Percentiles rank a stretch among this genome's conserved stretches.
Conservation (phyloP, 2,888 invertebrate species). For the Ophioninae sp. region DNA sequence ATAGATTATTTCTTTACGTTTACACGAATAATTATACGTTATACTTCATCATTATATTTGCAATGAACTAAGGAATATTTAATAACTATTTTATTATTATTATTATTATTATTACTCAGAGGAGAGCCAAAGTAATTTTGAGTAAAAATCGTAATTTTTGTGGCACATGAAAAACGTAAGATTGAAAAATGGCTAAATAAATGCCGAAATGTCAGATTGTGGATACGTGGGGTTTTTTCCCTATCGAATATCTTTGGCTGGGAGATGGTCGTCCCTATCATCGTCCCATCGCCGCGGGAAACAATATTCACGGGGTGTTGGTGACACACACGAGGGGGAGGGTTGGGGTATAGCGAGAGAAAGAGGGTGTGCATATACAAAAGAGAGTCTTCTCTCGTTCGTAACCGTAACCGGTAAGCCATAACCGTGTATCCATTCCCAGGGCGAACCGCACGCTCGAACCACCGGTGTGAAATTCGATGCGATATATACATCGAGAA, state of each 20-base stretch:
- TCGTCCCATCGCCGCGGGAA: conserved; percentile 23
- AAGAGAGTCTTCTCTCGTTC: conserved; percentile 50
- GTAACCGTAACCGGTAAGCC: conserved; percentile 70
- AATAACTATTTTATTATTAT: too few species aligned
- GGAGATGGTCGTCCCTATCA: conserved; percentile 11
- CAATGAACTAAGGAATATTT: too few species aligned
- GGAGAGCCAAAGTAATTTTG: too few species aligned
- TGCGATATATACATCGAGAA: conserved; percentile 69
- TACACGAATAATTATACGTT: too few species aligned
- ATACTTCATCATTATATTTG: too few species aligned
- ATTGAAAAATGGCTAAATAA: too few species aligned
- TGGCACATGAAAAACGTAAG: too few species aligned
- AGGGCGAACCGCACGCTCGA: conserved; percentile 74
- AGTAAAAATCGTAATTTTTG: too few species aligned
- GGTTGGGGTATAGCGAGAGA: background rate
- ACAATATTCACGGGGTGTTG: conserved; percentile 24
- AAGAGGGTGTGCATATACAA: conserved; percentile 17
- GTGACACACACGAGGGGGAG: conserved; percentile 3
- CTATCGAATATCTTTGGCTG: conserved; percentile 22
- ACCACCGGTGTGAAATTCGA: conserved; percentile 75
- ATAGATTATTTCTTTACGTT: too few species aligned
- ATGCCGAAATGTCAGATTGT: too few species aligned
- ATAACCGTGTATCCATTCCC: conserved; percentile 77
- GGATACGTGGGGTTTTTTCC: background rate
- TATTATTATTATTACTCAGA: too few species aligned